Base-by-base conservation (phyloP, 92 coral and sea anemone genomes). In the Porites cylindrica region DNA sequence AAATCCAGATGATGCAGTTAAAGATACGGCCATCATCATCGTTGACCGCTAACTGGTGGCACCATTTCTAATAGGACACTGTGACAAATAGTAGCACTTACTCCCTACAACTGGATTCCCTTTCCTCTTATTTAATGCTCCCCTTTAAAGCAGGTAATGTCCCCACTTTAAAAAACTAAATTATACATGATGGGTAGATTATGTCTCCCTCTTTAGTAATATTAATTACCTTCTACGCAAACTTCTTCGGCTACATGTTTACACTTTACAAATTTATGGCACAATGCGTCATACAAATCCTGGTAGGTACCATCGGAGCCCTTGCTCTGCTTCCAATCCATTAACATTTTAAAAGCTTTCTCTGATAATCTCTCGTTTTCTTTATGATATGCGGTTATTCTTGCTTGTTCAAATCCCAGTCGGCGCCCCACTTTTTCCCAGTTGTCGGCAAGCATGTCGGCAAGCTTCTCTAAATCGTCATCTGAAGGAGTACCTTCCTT, bases 381-480 rank as follows among this genome's bases (percentile, higher is more conserved):
- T 10, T 6, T 23, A 1, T 11, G 13, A 76, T 56, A 23, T 32
- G 51, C 68, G 1, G 52, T 24, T 58, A 76, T 14, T 50, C 7
- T 9, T 26, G 80, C 67, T 14, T 13, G 8, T 4, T 10, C 10
- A 18, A 76, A 24, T 1, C 11, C 13, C 9, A 76, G 80, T 13
- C 66, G 80, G 59, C 50, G 66, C 11, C 66, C 80, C 10, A 76
- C 20, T 10, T 10, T 12, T 67, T 56, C 1, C 80, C 80, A 76
- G 24, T 72, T 14, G 24, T 12, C n/a, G 7, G 11, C 51, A 60
- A 76, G 67, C 5, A 10, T 0, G n/a, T 4, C 7, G 10, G 67
- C 12, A 29, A 76, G 53, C 66, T 8, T 2, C 10, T 58, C 66
- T 23, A 76, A 7, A 0, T 76, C 80, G 6, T 59, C 68, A 9